These are phyloP conservation scores for Larimichthys polyactis DNA, from an alignment of 2,113 vertebrate genomes.

Conservation along the genomic window DNA sequence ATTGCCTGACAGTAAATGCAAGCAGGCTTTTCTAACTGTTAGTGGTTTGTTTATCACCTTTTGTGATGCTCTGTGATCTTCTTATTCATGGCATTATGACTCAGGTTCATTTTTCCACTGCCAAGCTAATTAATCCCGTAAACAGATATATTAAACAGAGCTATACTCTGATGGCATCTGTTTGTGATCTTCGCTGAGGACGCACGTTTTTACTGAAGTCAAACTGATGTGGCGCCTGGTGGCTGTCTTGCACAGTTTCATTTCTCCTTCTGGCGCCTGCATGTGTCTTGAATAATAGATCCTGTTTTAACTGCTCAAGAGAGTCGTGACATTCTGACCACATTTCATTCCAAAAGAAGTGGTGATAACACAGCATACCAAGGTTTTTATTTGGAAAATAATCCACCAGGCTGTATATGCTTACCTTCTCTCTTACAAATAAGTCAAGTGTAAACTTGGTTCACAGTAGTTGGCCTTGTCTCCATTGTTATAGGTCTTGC, in stretches of 20 bases:
- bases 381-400: background rate
- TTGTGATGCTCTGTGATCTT: background rate
- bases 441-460: constrained; percentile 3
- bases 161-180: background rate
- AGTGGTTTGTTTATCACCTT: background rate
- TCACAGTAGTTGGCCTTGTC: constrained; percentile 14
- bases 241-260: constrained; percentile 15
- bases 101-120: background rate
- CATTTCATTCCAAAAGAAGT: background rate
- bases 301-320: background rate
- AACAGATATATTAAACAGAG: background rate
- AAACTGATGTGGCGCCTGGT: background rate
- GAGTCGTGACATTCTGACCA: background rate
- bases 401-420: background rate
- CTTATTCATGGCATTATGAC: background rate
- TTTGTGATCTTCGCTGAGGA: background rate
- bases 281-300: background rate
- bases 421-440: background rate
- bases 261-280: constrained; percentile 3
- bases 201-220: background rate
- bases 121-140: background rate
- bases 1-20: background rate
- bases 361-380: background rate
- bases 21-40: background rate
- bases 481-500: constrained; percentile 29